A percentile compares a stretch with the other conserved stretches of the same genome.
Evolutionary conservation across 2,888 invertebrate species (phyloP).

Genomic region (Alsophila aescularia): DNA sequence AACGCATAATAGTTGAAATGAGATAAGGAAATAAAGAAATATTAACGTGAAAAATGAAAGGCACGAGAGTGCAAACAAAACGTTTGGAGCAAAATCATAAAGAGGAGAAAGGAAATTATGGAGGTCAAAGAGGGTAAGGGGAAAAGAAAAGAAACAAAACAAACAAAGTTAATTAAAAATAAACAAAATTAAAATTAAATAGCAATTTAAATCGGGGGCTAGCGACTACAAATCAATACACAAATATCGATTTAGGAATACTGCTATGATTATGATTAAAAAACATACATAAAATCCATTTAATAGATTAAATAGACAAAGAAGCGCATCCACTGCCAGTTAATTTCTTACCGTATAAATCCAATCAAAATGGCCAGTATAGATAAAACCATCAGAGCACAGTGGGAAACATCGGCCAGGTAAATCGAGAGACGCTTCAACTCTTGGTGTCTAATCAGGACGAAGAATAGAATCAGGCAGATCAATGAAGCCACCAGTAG

Average conservation of each 20-base stretch:
- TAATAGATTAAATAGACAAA: neutral
- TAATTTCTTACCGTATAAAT: constrained; percentile 89
- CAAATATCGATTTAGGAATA: neutral
- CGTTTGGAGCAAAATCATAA: constrained; percentile 40
- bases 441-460: constrained; percentile 93
- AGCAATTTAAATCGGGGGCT: neutral
- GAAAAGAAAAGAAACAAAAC: constrained; percentile 44
- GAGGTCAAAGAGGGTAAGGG: constrained; percentile 22
- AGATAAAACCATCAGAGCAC: constrained; percentile 93
- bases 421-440: constrained; percentile 94
- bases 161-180: constrained; percentile 44
- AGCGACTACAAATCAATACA: neutral
- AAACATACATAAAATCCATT: neutral
- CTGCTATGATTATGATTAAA: neutral
- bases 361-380: constrained; percentile 95
- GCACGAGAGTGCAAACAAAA: constrained; percentile 39
- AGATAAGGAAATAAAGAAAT: constrained; percentile 31
- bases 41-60: constrained; percentile 27
- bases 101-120: constrained; percentile 32
- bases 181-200: constrained; percentile 42
- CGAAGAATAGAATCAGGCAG: constrained; percentile 97
- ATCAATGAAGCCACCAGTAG: constrained; percentile 95
- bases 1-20: constrained; percentile 33
- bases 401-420: constrained; percentile 95
- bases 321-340: neutral